Evolutionary conservation across 1,140 invertebrate genomes (phyloP), one percentile per base, ranked within the genome.

Genomic region (Drosophila yakuba): DNA sequence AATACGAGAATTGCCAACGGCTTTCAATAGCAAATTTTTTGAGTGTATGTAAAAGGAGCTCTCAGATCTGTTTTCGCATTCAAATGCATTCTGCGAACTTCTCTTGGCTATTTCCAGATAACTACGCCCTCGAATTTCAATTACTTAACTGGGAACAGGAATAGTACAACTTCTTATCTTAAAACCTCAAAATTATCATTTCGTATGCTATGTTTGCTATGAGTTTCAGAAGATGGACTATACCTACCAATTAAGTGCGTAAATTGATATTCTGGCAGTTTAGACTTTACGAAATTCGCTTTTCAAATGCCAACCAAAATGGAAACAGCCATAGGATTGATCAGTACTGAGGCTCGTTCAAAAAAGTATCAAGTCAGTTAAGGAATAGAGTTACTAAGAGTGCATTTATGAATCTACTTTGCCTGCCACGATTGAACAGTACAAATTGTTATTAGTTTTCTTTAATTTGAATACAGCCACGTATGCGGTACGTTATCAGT

Each of bases 1-100:
- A 85, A 73, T 77, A 82, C 72, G 56, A 64, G 73, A 63, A 74
- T 66, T 85, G 72, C 74, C 72, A 82, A 74, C 68, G 59, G 62
- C 17, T 36, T 72, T 69, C 41, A 57, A 54, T 55, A 69, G 4
- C 52, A 17, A 12, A 14, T 36, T 28, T 41, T 23, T 44, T 12
- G 3, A 44, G n/a, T 28, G 6, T 20, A 20, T 56, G 25, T 36
- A 25, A 41, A 20, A 28, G 36, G 35, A 63, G 35, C 55, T 57
- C 32, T 58, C 10, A 45, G 32, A 35, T 43, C 55, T 44, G 25
- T 57, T 44, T 20, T 44, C 15, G 41, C 17, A 35, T 35, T 57
- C 32, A 36, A 35, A 12, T 36, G 15, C 32, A 52, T 35, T 36
- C 35, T 36, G 50, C 15, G 8, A 51, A 3, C 12, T 51, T 36